Conservation (phyloP, 2,888 invertebrate genomes). For the Gryllus longicercus region DNA sequence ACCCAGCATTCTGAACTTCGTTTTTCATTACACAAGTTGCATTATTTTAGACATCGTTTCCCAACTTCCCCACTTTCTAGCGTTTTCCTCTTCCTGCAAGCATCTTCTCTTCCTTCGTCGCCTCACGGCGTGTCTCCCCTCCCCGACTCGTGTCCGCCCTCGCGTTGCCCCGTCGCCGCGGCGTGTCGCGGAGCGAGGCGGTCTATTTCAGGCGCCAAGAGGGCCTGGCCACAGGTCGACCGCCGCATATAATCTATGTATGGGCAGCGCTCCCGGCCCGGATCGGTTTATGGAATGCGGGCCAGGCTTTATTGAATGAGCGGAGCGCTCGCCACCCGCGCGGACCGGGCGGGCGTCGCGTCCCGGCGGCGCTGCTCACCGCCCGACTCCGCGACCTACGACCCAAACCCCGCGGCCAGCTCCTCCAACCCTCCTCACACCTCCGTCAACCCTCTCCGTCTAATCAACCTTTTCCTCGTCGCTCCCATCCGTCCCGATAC, state of each 20-base stretch:
- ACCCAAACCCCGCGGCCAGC: too few relatives aligned
- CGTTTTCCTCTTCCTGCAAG: background rate
- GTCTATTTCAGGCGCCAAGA: background rate
- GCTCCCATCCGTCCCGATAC: too few relatives aligned
- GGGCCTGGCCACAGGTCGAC: background rate
- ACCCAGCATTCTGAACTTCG: too few relatives aligned
- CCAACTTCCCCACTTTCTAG: background rate
- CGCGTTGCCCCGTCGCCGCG: background rate
- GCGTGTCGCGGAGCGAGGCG: too few relatives aligned
- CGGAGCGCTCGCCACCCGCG: too few relatives aligned
- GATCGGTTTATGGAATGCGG: too few relatives aligned
- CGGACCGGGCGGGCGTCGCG: background rate
- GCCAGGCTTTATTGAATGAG: too few relatives aligned
- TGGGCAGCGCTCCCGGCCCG: background rate
- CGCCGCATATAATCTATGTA: background rate
- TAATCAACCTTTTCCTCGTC: too few relatives aligned
- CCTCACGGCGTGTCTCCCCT: background rate
- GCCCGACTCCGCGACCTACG: too few relatives aligned
- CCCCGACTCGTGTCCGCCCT: background rate
- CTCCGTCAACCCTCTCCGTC: background rate
- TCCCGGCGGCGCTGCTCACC: background rate
- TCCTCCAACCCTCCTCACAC: background rate
- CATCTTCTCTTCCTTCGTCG: background rate
- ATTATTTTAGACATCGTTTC: too few relatives aligned
- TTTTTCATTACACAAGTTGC: too few relatives aligned